Evolutionary conservation across 2,888 invertebrate genomes (phyloP), one percentile per base, ranked within the genome.

Genomic region (Drosophila nr. medialis): DNA sequence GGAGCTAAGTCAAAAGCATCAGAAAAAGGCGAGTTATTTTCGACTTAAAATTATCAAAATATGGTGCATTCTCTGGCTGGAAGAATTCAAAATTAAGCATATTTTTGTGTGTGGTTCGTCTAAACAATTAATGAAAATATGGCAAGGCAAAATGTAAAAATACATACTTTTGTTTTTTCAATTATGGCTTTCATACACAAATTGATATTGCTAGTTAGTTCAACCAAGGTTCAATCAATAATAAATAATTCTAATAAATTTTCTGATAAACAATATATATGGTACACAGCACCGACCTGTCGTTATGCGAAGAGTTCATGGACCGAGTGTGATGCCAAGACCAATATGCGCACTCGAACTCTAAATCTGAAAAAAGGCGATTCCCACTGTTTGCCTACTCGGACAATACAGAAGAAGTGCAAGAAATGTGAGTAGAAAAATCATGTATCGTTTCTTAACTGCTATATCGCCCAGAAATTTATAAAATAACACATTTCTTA

Each of bases 321-420:
- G 98, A 95, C 96, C 77, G 97, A 97, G 88, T 98, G 98, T 92
- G 97, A 98, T 92, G 92, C 95, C 56, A 96, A 96, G 93, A 96
- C 96, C 67, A 97, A 97, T 93, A 95, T 95, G 91, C 95, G 97
- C 84, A 95, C 96, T 53, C 95, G 98, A 78, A 96, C 96, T 69
- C 94, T 98, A 71, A 97, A 96, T n/a, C 93, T 98, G 90, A 98
- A 97, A 94, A 97, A 96, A 92, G 97, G 97, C 58, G 97, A 97
- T 91, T 94, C 95, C 75, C 95, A 94, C 87, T 98, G 98, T 93
- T 96, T 96, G 91, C 95, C 95, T 81, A 95, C 96, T 80, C 96
- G 97, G 94, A 96, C 96, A 68, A 96, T 98, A 86, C 96, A 96
- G 93, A 97, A 97, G 94, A 97, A 97, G 92, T 98, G 98, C 95